Evolutionary conservation across 2,113 vertebrate genomes (phyloP), one percentile per base, ranked within the genome.

Genomic region (Perognathus longimembris): DNA sequence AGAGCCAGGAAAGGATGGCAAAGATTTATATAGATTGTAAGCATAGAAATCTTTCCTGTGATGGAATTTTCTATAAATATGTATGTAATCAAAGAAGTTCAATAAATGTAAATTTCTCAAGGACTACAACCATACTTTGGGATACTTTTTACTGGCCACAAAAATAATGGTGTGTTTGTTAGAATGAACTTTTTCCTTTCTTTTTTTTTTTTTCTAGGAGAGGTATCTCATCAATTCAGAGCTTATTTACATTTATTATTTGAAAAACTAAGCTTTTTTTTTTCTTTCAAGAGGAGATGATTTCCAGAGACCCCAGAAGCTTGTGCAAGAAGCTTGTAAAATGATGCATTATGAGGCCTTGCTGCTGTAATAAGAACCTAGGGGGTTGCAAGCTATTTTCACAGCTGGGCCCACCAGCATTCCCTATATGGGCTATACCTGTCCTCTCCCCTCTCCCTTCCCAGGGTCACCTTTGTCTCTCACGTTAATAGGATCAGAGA

Each of bases 321-420:
- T 78, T 85, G 54, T 69, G 26, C 10, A 18, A 67, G 42, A 42
- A 82, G 38, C 45, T 78, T 85, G 54, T 69, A 21, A 10, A 18
- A 17, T 26, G 38, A 66, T 36, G 70, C 45, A 45, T 45, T n/a
- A 21, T 30, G 21, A 18, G 32, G 10, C 32, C 64, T 85, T 38
- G 66, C 34, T 34, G 40, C 50, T 90, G 8, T 21, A 22, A 20
- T 85, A 50, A 66, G 71, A 64, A 64, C 32, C n/a, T 61, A 2
- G 24, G 18, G 91, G 38, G 15, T 83, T 86, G 28, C 7, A 40
- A 45, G 78, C 63, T 64, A 61, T 84, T 92, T 88, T 82, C 94
- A 82, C 64, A 88, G 87, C 75, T 77, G 74, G 92, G 63, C 20
- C 45, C 42, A 1, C 70, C 59, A 88, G 70, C 42, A 26, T 74